Percentiles rank a stretch among this genome's conserved stretches.
These are phyloP conservation scores for Arge pagana DNA, from an alignment of 2,888 invertebrate genomes.

Conservation along the genomic window DNA sequence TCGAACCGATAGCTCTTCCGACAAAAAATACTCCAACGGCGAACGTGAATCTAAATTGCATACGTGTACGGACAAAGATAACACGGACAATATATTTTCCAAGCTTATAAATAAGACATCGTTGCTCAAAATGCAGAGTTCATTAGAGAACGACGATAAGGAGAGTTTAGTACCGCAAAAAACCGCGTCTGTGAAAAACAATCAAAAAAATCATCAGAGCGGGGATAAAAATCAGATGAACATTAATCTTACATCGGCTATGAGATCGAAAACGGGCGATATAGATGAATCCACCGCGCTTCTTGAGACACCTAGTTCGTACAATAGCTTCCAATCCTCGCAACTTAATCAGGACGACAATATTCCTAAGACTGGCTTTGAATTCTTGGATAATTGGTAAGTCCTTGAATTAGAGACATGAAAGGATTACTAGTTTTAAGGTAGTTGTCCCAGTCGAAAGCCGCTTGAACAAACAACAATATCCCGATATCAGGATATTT, in stretches of 20 bases:
- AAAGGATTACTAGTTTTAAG: background rate
- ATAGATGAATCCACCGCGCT: slow-evolving; percentile 49
- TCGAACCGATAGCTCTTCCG: slow-evolving; percentile 49
- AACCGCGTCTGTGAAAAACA: slow-evolving; percentile 22
- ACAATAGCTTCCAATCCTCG: slow-evolving; percentile 50
- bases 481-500: too few species aligned
- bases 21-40: slow-evolving; percentile 42
- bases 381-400: slow-evolving; percentile 65
- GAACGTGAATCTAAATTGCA: slow-evolving; percentile 39
- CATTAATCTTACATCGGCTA: slow-evolving; percentile 41
- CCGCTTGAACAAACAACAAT: too few species aligned
- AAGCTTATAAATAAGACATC: slow-evolving; percentile 51
- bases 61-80: slow-evolving; percentile 40
- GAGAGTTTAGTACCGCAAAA: slow-evolving; percentile 46
- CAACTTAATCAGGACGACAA: slow-evolving; percentile 50
- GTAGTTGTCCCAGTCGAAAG: too few species aligned
- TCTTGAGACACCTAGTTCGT: slow-evolving; percentile 53
- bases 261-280: slow-evolving; percentile 45
- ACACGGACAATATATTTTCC: slow-evolving; percentile 47
- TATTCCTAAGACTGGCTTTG: slow-evolving; percentile 64
- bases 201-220: slow-evolving; percentile 20
- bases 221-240: slow-evolving; percentile 45
- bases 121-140: slow-evolving; percentile 45
- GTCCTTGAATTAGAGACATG: background rate
- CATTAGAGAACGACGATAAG: slow-evolving; percentile 42